Evolutionary conservation across 2,888 invertebrate species (phyloP).

Genomic region (Sinohyriopsis cumingii): DNA sequence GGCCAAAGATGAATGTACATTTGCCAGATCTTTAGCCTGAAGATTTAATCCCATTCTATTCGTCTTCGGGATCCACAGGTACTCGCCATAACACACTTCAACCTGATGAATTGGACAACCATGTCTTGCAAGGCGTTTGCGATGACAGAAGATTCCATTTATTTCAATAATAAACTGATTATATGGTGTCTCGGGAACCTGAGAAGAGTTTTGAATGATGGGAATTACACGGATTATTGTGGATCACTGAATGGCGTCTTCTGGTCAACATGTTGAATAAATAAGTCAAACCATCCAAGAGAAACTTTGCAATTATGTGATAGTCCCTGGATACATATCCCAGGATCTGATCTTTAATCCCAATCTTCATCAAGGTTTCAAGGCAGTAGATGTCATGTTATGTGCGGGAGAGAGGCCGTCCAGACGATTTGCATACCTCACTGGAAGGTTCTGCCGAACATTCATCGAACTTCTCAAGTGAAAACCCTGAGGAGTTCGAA

Average conservation of each 20-base stretch:
- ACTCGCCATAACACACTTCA: constrained; percentile 25
- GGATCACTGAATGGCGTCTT: constrained; percentile 17
- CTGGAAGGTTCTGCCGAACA: constrained; percentile 5
- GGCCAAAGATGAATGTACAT: not conserved
- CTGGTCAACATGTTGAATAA: constrained; percentile 15
- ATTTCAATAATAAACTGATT: constrained; percentile 24
- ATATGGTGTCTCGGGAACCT: constrained; percentile 29
- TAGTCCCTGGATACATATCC: constrained; percentile 20
- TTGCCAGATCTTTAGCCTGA: constrained; percentile 29
- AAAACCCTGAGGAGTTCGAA: too few relatives aligned
- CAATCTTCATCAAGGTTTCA: constrained; percentile 12
- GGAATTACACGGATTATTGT: constrained; percentile 27
- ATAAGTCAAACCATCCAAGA: constrained; percentile 20
- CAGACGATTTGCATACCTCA: not conserved
- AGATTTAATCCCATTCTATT: constrained; percentile 17
- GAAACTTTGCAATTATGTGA: constrained; percentile 24
- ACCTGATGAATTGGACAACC: constrained; percentile 19
- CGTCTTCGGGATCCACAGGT: constrained; percentile 31
- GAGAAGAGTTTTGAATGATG: constrained; percentile 16
- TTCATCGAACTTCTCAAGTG: not conserved
- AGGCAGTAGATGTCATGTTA: constrained; percentile 9
- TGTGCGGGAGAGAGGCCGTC: constrained; percentile 21
- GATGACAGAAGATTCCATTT: constrained; percentile 8
- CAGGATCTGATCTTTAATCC: constrained; percentile 14
- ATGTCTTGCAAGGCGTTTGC: not conserved